These are phyloP conservation scores for Ctenopoma kingsleyae DNA, from an alignment of 2,797 vertebrate genomes.

Conservation along the genomic window DNA sequence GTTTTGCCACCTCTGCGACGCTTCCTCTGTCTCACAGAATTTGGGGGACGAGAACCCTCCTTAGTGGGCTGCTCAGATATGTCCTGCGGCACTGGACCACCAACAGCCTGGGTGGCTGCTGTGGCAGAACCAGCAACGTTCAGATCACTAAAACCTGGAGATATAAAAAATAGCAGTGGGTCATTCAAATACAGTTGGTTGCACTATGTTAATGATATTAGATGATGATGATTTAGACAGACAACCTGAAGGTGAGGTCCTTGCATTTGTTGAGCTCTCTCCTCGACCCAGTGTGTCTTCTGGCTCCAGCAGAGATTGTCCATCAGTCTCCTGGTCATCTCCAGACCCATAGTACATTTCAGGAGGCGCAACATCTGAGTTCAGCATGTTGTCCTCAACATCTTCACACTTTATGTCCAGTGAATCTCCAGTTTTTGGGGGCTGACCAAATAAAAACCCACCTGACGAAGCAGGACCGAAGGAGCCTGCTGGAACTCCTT, in stretches of 20 bases:
- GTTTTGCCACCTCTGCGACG: slow-evolving; percentile 78
- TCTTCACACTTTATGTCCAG: slow-evolving; percentile 91
- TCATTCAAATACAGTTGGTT: background rate
- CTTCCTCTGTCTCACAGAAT: slow-evolving; percentile 77
- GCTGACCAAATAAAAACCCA: slow-evolving; percentile 83
- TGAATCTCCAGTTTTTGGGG: slow-evolving; percentile 79
- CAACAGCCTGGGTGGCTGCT: slow-evolving; percentile 59
- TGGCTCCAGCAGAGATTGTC: slow-evolving; percentile 75
- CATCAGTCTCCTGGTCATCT: slow-evolving; percentile 85
- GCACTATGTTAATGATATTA: background rate
- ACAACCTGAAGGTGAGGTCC: slow-evolving; percentile 89
- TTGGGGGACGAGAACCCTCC: slow-evolving; percentile 26
- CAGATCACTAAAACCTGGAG: slow-evolving; percentile 86
- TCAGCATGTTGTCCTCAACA: slow-evolving; percentile 86
- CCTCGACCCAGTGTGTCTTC: slow-evolving; percentile 81
- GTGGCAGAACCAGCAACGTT: slow-evolving; percentile 78
- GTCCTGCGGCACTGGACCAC: slow-evolving; percentile 54
- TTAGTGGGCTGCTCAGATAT: slow-evolving; percentile 47
- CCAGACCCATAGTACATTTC: slow-evolving; percentile 87
- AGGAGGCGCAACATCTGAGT: slow-evolving; percentile 80
- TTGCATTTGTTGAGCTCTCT: slow-evolving; percentile 80
- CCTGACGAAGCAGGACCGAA: slow-evolving; percentile 76
- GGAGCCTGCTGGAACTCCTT: slow-evolving; percentile 58
- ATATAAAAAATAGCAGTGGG: background rate
- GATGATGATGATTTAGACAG: background rate